Evolutionary conservation across 1,140 invertebrate species (phyloP), one percentile per base, ranked within the genome.

Genomic region (Schlechtendalia chinensis): DNA sequence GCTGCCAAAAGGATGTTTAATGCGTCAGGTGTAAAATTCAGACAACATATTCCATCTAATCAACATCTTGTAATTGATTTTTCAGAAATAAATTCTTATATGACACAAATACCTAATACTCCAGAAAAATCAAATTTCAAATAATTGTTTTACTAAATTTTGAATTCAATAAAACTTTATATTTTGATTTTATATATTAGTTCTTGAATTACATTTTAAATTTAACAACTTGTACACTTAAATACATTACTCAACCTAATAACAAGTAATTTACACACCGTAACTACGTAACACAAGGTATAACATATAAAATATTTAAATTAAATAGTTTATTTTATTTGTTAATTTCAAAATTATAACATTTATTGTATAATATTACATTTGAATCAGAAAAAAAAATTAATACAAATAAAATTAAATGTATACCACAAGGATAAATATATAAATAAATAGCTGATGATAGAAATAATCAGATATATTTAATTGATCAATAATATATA

Each of bases 1-100:
- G 95, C 95, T 10, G 90, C 95, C 0, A 93, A 91, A 84, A 88
- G 84, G 83, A 94, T 97, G 91, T 90, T 98, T 83, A 88, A 93
- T 84, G 89, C 92, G 65, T 91, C 91, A 59, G 89, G 89, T 39
- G 86, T 98, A 47, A 87, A 86, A 85, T 89, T 74, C 86, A 92
- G 91, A 61, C 90, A 93, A 87, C 92, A 89, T 84, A 86, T 85
- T 83, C 91, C 92, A 82, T 89, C 88, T 82, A 85, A 86, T 81
- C 83, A 87, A 19, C 86, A 89, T 86, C 89, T 94, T 83, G 87
- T 90, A 24, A 92, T 94, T 82, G 89, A 93, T 83, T 93, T 94
- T 84, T 84, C 82, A 83, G 86, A 88, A 83, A 89, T 90, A 69
- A 85, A 90, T 83, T 88, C 88, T 83, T 81, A 86, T 61, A 87